Percentiles rank a stretch among this genome's conserved stretches.
These are phyloP conservation scores for Elegia similella DNA, from an alignment of 2,888 invertebrate species.

Conservation along the genomic window DNA sequence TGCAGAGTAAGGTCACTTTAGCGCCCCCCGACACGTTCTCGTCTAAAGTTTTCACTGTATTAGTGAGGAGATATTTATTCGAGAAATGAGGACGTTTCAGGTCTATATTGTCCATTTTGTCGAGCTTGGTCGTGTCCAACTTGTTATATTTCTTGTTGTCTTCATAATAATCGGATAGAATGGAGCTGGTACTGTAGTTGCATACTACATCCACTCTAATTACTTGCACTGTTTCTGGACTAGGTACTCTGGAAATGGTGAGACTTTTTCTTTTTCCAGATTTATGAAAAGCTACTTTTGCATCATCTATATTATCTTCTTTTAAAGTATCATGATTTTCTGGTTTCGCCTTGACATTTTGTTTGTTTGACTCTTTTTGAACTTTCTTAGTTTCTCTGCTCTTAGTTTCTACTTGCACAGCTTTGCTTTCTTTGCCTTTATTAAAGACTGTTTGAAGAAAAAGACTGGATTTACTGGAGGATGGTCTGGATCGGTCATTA, in stretches of 20 bases:
- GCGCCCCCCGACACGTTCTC: constrained; percentile 61
- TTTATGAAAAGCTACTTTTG: constrained; percentile 58
- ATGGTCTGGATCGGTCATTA: constrained; percentile 55
- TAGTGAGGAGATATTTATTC: constrained; percentile 65
- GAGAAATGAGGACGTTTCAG: constrained; percentile 48
- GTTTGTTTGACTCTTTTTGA: constrained; percentile 31
- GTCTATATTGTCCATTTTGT: constrained; percentile 36
- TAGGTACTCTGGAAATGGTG: constrained; percentile 67
- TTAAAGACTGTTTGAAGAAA: constrained; percentile 41
- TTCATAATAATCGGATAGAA: constrained; percentile 46
- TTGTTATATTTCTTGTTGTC: constrained; percentile 38
- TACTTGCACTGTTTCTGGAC: constrained; percentile 73
- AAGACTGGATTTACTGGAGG: constrained; percentile 59
- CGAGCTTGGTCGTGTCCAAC: constrained; percentile 23
- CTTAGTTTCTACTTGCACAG: constrained; percentile 45
- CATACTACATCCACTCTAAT: constrained; percentile 76
- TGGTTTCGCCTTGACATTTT: constrained; percentile 18
- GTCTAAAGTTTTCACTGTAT: constrained; percentile 63
- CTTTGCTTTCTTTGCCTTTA: constrained; percentile 50
- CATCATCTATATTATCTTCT: constrained; percentile 37
- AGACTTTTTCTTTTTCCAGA: constrained; percentile 66
- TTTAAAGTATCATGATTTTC: constrained; percentile 30
- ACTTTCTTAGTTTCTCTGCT: constrained; percentile 34
- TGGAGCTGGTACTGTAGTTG: constrained; percentile 47
- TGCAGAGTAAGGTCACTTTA: constrained; percentile 72